Base-by-base conservation (phyloP, 2,888 invertebrate species). In the Agrochola circellaris region DNA sequence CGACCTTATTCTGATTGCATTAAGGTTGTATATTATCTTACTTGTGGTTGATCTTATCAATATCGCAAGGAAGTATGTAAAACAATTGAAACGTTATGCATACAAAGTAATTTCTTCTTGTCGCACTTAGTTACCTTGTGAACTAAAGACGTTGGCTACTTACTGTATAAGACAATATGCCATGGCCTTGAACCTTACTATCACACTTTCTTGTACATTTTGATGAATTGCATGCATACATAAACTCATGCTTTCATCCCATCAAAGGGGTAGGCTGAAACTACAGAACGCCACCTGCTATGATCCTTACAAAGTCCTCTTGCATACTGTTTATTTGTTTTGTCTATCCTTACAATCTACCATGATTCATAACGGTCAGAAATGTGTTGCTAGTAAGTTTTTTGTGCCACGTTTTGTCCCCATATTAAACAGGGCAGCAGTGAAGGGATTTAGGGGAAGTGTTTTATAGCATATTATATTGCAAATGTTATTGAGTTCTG, bases 1-100 rank as follows among this genome's bases (percentile, higher is more conserved):
- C 64, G 7, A 74, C 73, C 64, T 64, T 88, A 80, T 68, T 7
- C 0, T 0, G 0, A 45, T 64, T 0, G 3, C 0, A 0, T 11
- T 60, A 80, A 71, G 66, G 66, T 71, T 72, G 34, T 23, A 9
- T 75, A 13, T 84, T 61, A 48, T 11, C 8, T 64, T 7, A 48
- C 17, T 13, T 67, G 15, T 67, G 34, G 34, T 48, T 26, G 2
- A 68, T 67, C 30, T 73, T 81, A 80, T 79, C 75, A 80, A 73
- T n/a, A 54, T 66, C 34, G 74, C 56, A 58, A 70, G 66, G 38
- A 77, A 79, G 60, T 56, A 48, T 80, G 71, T 69, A 26, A 68
- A 83, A 77, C 66, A 67, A 77, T 83, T 79, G 68, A 64, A 83
- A 65, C 81, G 60, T 75, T 66, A 73, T 72, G 73, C 30, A 68